These are phyloP conservation scores for Tiliacea aurago DNA, from an alignment of 2,888 invertebrate species.

Conservation along the genomic window DNA sequence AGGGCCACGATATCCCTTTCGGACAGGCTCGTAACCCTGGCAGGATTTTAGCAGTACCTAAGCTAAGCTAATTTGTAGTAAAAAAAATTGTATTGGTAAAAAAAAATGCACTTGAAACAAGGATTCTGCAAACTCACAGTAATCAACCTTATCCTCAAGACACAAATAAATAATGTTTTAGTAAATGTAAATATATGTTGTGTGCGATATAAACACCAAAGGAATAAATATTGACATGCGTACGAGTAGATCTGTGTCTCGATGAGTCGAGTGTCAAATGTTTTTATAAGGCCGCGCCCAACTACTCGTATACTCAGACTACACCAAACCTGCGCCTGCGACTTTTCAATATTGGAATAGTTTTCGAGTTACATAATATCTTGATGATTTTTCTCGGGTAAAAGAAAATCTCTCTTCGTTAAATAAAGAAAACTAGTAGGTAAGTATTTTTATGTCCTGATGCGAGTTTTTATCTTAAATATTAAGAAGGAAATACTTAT, in stretches of 20 bases:
- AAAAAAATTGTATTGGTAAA: too few species aligned
- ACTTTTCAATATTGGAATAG: not conserved
- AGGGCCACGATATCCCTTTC: too few species aligned
- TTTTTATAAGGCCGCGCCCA: conserved; percentile 36
- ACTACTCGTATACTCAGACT: conserved; percentile 24
- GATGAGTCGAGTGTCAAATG: conserved; percentile 42
- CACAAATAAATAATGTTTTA: conserved; percentile 23
- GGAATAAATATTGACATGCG: conserved; percentile 43
- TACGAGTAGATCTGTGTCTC: conserved; percentile 20
- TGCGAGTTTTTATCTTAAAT: not conserved
- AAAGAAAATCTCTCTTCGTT: not conserved
- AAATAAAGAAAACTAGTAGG: not conserved
- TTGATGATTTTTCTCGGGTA: not conserved
- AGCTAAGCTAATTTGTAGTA: too few species aligned
- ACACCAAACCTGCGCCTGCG: not conserved
- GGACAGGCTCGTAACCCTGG: too few species aligned
- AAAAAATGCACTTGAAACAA: too few species aligned
- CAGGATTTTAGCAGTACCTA: too few species aligned
- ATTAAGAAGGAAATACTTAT: too few species aligned
- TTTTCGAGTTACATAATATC: not conserved
- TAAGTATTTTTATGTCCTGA: too few species aligned
- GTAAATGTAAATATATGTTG: conserved; percentile 23
- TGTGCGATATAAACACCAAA: conserved; percentile 9
- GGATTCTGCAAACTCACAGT: not conserved
- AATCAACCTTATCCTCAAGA: not conserved